Percentiles rank a stretch among this genome's conserved stretches.
Evolutionary conservation across 2,888 invertebrate species (phyloP).

Genomic region (Sminthurides aquaticus): DNA sequence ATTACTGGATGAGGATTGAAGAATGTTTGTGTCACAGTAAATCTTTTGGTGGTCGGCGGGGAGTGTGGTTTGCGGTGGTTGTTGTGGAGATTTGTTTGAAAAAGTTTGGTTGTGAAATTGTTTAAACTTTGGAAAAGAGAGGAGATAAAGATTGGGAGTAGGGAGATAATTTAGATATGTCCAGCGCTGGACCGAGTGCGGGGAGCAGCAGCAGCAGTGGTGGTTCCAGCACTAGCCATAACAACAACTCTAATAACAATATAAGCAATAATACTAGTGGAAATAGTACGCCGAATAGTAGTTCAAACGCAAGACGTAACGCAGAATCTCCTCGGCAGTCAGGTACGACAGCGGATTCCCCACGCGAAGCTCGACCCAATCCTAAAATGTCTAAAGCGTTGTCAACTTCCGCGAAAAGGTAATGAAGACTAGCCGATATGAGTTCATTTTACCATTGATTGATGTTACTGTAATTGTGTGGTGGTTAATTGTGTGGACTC

Average conservation of each 20-base stretch:
- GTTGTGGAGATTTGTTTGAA: too few species aligned
- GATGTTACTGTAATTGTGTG: background rate
- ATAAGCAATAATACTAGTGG: constrained; percentile 22
- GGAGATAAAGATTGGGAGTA: too few species aligned
- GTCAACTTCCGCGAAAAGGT: constrained; percentile 81
- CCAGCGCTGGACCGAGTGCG: constrained; percentile 34
- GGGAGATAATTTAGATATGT: constrained; percentile 8
- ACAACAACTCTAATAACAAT: constrained; percentile 15
- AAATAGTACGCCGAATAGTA: constrained; percentile 17
- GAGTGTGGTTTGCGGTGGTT: too few species aligned
- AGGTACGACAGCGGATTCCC: constrained; percentile 24
- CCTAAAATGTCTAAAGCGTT: constrained; percentile 90
- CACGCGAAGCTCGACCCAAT: constrained; percentile 50
- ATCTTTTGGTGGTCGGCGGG: too few species aligned
- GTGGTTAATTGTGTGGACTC: background rate
- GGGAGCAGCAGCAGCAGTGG: constrained; percentile 34
- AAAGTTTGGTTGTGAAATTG: too few species aligned
- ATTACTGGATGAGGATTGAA: too few species aligned
- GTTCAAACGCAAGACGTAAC: constrained; percentile 26
- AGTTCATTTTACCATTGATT: background rate
- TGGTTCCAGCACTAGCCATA: constrained; percentile 8
- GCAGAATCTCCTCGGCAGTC: constrained; percentile 28
- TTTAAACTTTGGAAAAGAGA: too few species aligned
- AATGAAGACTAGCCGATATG: too few species aligned
- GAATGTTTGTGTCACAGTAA: too few species aligned